Evolutionary conservation across 2,797 vertebrate species (phyloP), one percentile per base, ranked within the genome.

Genomic region (Tapera naevia): DNA sequence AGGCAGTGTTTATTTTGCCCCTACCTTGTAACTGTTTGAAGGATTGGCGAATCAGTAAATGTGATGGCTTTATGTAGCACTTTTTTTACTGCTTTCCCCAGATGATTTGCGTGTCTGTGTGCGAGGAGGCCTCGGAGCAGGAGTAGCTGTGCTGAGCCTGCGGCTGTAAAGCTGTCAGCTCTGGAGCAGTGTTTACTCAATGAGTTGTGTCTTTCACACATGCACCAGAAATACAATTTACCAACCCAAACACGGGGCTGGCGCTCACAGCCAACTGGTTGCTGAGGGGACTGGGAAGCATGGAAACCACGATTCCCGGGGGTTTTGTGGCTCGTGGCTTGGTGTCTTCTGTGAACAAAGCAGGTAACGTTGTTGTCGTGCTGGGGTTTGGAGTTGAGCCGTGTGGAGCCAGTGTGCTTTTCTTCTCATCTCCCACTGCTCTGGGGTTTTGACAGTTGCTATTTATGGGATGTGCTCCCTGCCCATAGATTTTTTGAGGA

Each of bases 81-180:
- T 62, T 54, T 69, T 45, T 73, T 88, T 71, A 75, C 80, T 50
- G 41, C 88, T 65, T 70, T 60, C 35, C 39, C 75, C 56, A 1
- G 17, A 32, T 39, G 88, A 57, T 87, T 76, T 48, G 82, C 88
- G 67, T 12, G 9, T 13, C 57, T 28, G 1, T 3, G 65, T 10
- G 43, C 17, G 4, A 7, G 62, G 67, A 66, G 67, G 32, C 17
- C 80, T 24, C 30, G 11, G 75, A 37, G 76, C 53, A 78, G 82
- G 92, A 91, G 95, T 1, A 71, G 90, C 80, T 0, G 65, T 1
- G 11, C 84, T 18, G 71, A 91, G 89, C 65, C 87, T 2, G 61
- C 1, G 50, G 95, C 91, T 78, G 91, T 96, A 94, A 93, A 92
- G 24, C 89, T 95, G 88, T 95, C 89, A 95, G 89, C 91, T 81